phyloP scores from a whole-genome alignment of 2,113 vertebrate genomes.

The Atractosteus spatula region DNA sequence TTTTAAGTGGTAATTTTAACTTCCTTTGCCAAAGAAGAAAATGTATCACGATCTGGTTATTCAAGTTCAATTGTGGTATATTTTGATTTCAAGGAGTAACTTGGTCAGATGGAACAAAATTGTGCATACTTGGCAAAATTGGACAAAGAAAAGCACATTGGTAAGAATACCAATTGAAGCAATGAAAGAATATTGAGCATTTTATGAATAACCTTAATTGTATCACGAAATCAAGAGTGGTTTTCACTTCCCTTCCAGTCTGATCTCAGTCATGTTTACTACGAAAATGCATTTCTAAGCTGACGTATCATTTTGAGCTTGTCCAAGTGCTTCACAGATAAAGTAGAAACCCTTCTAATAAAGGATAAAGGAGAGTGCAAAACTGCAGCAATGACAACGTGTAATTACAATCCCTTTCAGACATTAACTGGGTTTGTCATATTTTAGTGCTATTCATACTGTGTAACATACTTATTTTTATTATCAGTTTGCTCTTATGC shows the following conservation, averaged over 20 bases:
- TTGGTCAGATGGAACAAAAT: background rate
- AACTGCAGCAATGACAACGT: too few species aligned
- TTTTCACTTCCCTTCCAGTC: conserved; percentile 8
- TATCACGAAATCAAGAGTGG: background rate
- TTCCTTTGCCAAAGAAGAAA: conserved; percentile 8
- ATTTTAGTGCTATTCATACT: too few species aligned
- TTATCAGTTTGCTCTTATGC: too few species aligned
- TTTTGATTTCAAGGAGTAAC: conserved; percentile 1
- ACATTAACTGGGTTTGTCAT: too few species aligned
- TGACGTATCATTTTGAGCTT: too few species aligned
- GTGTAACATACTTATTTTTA: too few species aligned
- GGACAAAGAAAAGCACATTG: background rate
- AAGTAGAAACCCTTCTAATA: too few species aligned
- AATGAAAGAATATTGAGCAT: background rate
- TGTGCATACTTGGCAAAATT: background rate
- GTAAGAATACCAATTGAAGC: background rate
- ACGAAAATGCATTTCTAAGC: background rate
- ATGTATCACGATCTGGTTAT: conserved; percentile 6
- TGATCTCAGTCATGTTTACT: conserved; percentile 7
- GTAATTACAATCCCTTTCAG: too few species aligned
- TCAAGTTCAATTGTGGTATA: conserved; percentile 1
- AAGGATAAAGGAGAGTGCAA: too few species aligned
- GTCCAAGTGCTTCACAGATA: too few species aligned
- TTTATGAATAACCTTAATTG: conserved; percentile 18
- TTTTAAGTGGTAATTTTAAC: conserved; percentile 17